Evolutionary conservation across 2,888 invertebrate species (phyloP).

Genomic region (Camptogramma bilineatum): DNA sequence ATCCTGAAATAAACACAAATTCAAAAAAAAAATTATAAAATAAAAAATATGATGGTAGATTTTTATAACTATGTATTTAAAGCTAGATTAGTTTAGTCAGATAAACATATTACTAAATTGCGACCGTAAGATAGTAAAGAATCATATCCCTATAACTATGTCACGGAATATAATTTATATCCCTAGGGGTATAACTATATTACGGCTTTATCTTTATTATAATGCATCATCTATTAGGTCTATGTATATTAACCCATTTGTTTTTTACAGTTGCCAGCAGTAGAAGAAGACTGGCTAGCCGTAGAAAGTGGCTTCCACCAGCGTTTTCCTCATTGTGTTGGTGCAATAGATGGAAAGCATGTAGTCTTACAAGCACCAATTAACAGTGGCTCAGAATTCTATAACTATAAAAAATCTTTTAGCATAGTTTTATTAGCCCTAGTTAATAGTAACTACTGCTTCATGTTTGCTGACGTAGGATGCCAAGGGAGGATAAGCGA

Average conservation of each 20-base stretch:
- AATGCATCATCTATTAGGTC: no score
- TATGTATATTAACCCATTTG: no score
- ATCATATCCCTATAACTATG: slow-evolving; percentile 1
- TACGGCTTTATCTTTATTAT: no score
- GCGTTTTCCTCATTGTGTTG: not conserved
- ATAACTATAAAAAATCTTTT: not conserved
- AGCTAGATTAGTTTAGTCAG: slow-evolving; percentile 1
- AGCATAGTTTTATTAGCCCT: not conserved
- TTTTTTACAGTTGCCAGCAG: no score
- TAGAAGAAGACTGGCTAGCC: no score
- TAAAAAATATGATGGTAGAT: slow-evolving; percentile 2
- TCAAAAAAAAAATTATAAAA: not conserved
- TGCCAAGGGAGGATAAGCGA: not conserved
- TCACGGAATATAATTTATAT: not conserved
- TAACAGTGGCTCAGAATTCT: not conserved
- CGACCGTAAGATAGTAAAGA: not conserved
- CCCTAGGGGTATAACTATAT: no score
- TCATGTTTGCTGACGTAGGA: not conserved
- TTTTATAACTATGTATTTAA: slow-evolving; percentile 1
- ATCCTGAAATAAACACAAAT: slow-evolving; percentile 10
- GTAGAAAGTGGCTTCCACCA: no score
- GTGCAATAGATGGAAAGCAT: not conserved
- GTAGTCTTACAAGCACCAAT: not conserved
- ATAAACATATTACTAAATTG: slow-evolving; percentile 1
- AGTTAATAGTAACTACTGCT: not conserved